These are phyloP conservation scores for Eupeodes latifasciatus DNA, from an alignment of 2,888 invertebrate species.

Conservation along the genomic window DNA sequence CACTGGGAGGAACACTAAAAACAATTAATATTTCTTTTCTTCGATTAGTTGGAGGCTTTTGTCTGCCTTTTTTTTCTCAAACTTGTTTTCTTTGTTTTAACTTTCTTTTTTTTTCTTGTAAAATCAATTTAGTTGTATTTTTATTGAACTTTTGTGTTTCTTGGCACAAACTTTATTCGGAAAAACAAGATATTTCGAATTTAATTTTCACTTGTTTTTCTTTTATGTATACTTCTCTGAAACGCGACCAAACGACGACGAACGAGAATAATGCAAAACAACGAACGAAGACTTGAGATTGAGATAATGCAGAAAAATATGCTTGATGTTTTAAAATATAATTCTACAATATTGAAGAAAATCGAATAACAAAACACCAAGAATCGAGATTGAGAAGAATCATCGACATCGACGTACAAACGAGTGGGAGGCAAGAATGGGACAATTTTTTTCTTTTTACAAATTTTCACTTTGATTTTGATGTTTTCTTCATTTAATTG, in stretches of 20 bases:
- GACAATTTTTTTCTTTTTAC: background rate
- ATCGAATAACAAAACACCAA: conserved; percentile 27
- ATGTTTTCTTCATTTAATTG: conserved; percentile 38
- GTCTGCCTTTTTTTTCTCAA: conserved; percentile 5
- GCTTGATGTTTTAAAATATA: conserved; percentile 14
- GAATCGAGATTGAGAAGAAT: conserved; percentile 8
- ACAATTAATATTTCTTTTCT: conserved; percentile 17
- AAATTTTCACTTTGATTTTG: conserved; percentile 50
- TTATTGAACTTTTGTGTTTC: conserved; percentile 57
- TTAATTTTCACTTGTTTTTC: conserved; percentile 31
- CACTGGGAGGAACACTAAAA: conserved; percentile 46
- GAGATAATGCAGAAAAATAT: conserved; percentile 41
- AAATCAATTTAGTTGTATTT: background rate
- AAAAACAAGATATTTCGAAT: conserved; percentile 30
- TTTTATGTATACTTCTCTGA: conserved; percentile 34
- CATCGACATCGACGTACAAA: background rate
- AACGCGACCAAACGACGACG: conserved; percentile 21
- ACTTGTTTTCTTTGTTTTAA: conserved; percentile 44
- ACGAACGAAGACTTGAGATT: conserved; percentile 31
- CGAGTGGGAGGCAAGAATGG: conserved; percentile 38
- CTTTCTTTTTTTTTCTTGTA: conserved; percentile 60
- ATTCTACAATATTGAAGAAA: conserved; percentile 60
- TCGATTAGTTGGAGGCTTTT: conserved; percentile 18
- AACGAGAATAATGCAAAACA: conserved; percentile 21
- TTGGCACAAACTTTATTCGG: conserved; percentile 54